These are phyloP conservation scores for Trialeurodes vaporariorum DNA, from an alignment of 1,140 invertebrate genomes.

Conservation along the genomic window DNA sequence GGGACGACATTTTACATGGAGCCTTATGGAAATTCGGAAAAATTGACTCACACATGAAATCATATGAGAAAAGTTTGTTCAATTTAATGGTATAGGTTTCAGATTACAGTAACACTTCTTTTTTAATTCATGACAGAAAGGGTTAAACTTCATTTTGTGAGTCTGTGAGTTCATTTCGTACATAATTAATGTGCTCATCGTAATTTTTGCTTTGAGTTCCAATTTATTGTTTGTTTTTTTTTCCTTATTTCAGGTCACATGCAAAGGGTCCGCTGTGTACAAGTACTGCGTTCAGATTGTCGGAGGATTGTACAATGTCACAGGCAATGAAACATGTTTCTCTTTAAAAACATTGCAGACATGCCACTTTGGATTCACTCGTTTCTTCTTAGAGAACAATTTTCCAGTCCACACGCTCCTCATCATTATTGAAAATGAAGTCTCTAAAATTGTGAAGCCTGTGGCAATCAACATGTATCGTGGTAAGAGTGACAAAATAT, in stretches of 20 bases:
- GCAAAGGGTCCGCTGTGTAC: constrained; percentile 56
- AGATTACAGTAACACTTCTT: too few species aligned
- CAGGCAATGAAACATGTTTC: constrained; percentile 61
- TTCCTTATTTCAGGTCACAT: constrained; percentile 30
- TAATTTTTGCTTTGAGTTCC: too few species aligned
- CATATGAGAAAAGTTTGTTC: too few species aligned
- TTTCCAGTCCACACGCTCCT: constrained; percentile 45
- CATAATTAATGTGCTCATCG: too few species aligned
- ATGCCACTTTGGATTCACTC: constrained; percentile 48
- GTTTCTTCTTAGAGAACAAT: constrained; percentile 46
- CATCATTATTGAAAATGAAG: constrained; percentile 58
- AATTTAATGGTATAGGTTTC: too few species aligned
- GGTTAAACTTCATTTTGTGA: too few species aligned
- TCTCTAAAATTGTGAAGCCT: constrained; percentile 50
- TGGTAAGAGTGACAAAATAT: constrained; percentile 40
- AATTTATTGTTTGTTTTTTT: too few species aligned
- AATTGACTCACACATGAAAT: too few species aligned
- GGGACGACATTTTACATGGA: too few species aligned
- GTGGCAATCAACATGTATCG: constrained; percentile 66
- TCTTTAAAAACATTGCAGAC: constrained; percentile 3
- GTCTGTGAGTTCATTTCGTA: too few species aligned
- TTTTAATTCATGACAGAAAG: too few species aligned
- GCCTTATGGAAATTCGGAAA: too few species aligned
- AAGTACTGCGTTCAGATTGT: constrained; percentile 48
- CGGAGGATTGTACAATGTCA: constrained; percentile 57